phyloP scores from a whole-genome alignment of 2,888 invertebrate genomes.

The Petrolisthes cinctipes region DNA sequence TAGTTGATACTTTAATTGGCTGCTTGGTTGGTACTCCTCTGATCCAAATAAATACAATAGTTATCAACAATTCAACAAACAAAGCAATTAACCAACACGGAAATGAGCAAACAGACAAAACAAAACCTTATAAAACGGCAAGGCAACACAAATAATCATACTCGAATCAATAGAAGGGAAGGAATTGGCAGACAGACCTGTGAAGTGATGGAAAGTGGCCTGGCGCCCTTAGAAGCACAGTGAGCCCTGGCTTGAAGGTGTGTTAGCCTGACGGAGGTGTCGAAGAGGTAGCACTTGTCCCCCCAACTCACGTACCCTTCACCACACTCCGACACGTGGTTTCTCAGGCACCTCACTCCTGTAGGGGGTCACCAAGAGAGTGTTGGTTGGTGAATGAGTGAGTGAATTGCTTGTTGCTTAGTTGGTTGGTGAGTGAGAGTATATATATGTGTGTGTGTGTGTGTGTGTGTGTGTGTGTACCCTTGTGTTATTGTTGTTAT shows the following conservation, averaged over 20 bases:
- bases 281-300: constrained; percentile 53
- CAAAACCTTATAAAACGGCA: not conserved
- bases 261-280: constrained; percentile 21
- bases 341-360: constrained; percentile 61
- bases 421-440: too few species aligned
- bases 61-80: too few species aligned
- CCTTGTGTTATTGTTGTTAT: too few species aligned
- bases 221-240: constrained; percentile 41
- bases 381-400: not conserved
- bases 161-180: not conserved
- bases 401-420: too few species aligned
- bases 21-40: too few species aligned
- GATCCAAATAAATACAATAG: too few species aligned
- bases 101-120: not conserved
- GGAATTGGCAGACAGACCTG: constrained; percentile 43
- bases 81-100: not conserved
- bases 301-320: constrained; percentile 58
- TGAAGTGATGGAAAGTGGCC: constrained; percentile 54
- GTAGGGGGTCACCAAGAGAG: not conserved
- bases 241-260: constrained; percentile 48
- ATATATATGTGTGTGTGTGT: too few species aligned
- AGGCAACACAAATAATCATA: not conserved
- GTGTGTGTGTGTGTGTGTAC: too few species aligned
- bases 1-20: too few species aligned
- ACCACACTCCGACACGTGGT: constrained; percentile 59